Percentiles rank a stretch among this genome's conserved stretches.
Evolutionary conservation across 2,797 vertebrate genomes (phyloP).

Genomic region (Clarias platycephalus): DNA sequence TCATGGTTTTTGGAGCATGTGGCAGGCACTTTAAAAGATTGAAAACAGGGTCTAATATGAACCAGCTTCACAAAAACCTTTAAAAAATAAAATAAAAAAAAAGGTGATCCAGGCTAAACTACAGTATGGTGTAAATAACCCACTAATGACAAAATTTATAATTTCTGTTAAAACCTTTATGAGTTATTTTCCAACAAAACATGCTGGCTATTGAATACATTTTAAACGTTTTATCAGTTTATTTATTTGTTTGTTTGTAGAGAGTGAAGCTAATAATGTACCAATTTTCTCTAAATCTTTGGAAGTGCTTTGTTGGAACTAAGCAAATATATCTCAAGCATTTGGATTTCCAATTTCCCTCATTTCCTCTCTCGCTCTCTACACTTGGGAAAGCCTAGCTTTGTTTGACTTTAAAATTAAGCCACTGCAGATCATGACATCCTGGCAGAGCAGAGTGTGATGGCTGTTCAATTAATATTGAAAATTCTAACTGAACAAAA

Average conservation of each 20-base stretch:
- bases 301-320: neutral
- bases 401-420: neutral
- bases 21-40: neutral
- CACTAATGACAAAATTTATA: neutral
- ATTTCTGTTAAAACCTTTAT: neutral
- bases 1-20: neutral
- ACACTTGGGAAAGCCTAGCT: neutral
- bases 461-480: neutral
- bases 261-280: neutral
- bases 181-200: too few relatives aligned
- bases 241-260: neutral
- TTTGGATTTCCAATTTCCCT: neutral
- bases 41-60: neutral
- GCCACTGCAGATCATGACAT: neutral
- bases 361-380: neutral
- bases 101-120: neutral
- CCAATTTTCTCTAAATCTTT: neutral
- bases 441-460: too few relatives aligned
- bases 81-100: too few relatives aligned
- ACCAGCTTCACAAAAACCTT: neutral
- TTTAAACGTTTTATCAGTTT: neutral
- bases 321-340: neutral
- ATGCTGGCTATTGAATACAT: neutral
- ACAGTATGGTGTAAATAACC: neutral
- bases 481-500: neutral